Base-by-base conservation (phyloP, 92 coral and sea anemone species). In the Galaxea fascicularis region DNA sequence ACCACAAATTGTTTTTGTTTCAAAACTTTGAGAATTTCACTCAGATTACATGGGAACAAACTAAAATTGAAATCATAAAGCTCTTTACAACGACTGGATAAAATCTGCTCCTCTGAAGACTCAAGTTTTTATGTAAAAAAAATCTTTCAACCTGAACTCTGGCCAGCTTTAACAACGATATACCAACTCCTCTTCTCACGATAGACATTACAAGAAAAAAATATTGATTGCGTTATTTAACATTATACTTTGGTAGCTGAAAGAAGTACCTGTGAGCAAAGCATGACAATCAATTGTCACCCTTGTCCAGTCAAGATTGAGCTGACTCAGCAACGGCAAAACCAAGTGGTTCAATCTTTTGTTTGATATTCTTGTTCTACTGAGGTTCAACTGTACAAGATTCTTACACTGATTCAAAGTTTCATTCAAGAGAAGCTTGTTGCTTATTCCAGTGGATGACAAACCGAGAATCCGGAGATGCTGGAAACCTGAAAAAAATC, bases 221-320 rank as follows among this genome's bases (percentile, higher is more conserved):
- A n/a, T n/a, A n/a, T n/a, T n/a, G n/a, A n/a, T n/a, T n/a, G n/a
- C n/a, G n/a, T n/a, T n/a, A n/a, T n/a, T n/a, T n/a, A n/a, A n/a
- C n/a, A n/a, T n/a, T n/a, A 35, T 35, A 35, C 41, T 6, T 35
- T 35, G 41, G 41, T 6, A 35, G 41, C 6, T 28, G 7, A 60
- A 30, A 54, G 41, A 2, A 10, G 14, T 70, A 95, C 98, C 98
- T 85, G 89, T 86, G 30, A 95, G 87, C 8, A 95, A 56, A 45
- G 88, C 67, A 13, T 41, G 88, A 59, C 98, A 95, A 81, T 94
- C 96, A 11, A 91, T 77, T 7, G 96, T 88, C 22, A 95, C 95
- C 86, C 94, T 76, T 27, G 96, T 95, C 98, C 98, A 95, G 82
- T 95, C 98, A 39, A 95, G 89, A 79, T 95, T 95, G 21, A 95